These are phyloP conservation scores for Micromussa lordhowensis DNA, from an alignment of 92 coral and sea anemone species.

Conservation along the genomic window DNA sequence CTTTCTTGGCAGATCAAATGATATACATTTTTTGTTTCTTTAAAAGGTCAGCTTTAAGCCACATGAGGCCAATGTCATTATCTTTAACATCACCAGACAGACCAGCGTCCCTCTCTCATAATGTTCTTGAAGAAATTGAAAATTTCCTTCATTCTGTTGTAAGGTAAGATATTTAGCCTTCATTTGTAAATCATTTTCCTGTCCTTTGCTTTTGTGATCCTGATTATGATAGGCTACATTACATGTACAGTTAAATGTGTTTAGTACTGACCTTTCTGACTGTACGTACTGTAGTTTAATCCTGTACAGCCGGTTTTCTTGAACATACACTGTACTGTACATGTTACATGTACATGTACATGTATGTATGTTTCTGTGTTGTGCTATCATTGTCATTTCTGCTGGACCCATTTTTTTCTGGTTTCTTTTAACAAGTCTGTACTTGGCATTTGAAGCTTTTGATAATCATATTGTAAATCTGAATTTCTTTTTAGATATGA, in stretches of 20 bases:
- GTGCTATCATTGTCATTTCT: too few relatives aligned
- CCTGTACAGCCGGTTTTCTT: too few relatives aligned
- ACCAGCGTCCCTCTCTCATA: conserved; percentile 85
- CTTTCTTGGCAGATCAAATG: not conserved
- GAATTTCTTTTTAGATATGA: conserved; percentile 66
- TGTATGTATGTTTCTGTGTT: too few relatives aligned
- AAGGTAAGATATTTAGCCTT: conserved; percentile 51
- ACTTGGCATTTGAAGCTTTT: not conserved
- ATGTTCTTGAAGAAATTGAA: conserved; percentile 97
- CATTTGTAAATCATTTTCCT: too few relatives aligned
- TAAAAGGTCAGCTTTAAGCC: conserved; percentile 85
- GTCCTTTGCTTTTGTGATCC: too few relatives aligned
- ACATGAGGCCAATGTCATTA: conserved; percentile 89
- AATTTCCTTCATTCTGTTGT: conserved; percentile 88
- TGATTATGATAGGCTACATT: not conserved
- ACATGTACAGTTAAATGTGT: too few relatives aligned
- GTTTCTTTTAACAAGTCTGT: not conserved
- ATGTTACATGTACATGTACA: too few relatives aligned
- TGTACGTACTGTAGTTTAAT: too few relatives aligned
- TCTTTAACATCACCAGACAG: conserved; percentile 91
- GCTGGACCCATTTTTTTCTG: not conserved
- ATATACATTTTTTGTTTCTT: not conserved
- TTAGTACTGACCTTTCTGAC: too few relatives aligned
- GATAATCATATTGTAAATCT: not conserved
- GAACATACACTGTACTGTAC: too few relatives aligned